Percentiles rank a stretch among this genome's conserved stretches.
These are phyloP conservation scores for Protophormia terraenovae DNA, from an alignment of 2,888 invertebrate species.

Conservation along the genomic window DNA sequence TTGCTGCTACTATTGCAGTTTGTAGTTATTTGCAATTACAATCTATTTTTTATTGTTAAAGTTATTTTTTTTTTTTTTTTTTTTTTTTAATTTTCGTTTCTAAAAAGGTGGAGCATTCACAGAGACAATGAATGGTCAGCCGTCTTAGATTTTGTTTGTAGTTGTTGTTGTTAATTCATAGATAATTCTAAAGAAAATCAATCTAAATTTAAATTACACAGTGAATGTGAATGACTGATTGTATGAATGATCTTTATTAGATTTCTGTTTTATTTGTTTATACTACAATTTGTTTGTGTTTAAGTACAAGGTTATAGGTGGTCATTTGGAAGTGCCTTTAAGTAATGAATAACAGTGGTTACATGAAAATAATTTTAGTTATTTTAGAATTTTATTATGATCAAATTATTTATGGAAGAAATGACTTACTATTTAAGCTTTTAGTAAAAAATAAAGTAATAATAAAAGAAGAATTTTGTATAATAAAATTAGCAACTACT, in stretches of 20 bases:
- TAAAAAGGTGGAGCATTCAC: conserved; percentile 51
- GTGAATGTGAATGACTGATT: conserved; percentile 67
- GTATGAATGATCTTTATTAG: conserved; percentile 52
- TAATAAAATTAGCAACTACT: no score
- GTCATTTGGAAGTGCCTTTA: conserved; percentile 16
- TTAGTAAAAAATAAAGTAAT: no score
- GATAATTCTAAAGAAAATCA: conserved; percentile 60
- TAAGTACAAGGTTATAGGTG: conserved; percentile 56
- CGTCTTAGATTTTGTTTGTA: not conserved
- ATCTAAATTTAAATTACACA: conserved; percentile 63
- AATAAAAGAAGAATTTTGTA: no score
- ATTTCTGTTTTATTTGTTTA: not conserved
- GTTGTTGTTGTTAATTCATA: conserved; percentile 18
- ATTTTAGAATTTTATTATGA: not conserved
- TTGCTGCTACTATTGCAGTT: not conserved
- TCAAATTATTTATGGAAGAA: no score
- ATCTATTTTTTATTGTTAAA: not conserved
- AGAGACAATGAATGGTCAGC: conserved; percentile 55
- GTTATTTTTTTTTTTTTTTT: not conserved
- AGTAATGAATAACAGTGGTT: conserved; percentile 15
- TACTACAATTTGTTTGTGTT: conserved; percentile 1
- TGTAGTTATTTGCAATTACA: not conserved
- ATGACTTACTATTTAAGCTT: no score
- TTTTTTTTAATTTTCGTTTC: no score
- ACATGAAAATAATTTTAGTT: not conserved